phyloP scores from a whole-genome alignment of 1,140 invertebrate species.

The Zophobas morio region DNA sequence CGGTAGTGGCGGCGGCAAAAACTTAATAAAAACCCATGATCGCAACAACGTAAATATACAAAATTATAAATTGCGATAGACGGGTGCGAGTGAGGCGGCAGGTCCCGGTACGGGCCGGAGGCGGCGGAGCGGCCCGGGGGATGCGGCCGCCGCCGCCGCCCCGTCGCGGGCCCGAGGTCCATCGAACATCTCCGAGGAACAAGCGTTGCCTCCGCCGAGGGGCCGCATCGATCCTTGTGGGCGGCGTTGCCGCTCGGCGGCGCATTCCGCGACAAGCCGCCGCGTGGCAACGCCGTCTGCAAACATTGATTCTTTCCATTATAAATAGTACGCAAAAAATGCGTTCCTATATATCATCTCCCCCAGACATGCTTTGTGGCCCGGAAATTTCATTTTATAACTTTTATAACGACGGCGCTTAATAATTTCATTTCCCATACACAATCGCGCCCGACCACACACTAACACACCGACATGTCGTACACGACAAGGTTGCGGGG shows the following conservation, averaged over 20 bases:
- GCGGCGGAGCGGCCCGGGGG: conserved; percentile 48
- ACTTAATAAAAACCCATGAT: conserved; percentile 17
- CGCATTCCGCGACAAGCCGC: conserved; percentile 55
- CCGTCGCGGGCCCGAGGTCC: conserved; percentile 51
- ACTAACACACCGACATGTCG: conserved; percentile 46
- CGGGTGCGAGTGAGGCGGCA: conserved; percentile 6
- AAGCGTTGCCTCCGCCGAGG: conserved; percentile 58
- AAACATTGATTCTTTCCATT: conserved; percentile 67
- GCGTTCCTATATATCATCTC: conserved; percentile 66
- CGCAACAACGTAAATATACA: conserved; percentile 10
- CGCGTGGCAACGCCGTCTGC: conserved; percentile 60
- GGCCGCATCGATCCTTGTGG: conserved; percentile 55
- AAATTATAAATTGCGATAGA: conserved; percentile 35
- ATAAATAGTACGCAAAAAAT: conserved; percentile 67
- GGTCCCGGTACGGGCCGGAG: conserved; percentile 42
- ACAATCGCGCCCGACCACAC: conserved; percentile 48
- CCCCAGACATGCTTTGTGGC: conserved; percentile 65
- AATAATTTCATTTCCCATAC: conserved; percentile 62
- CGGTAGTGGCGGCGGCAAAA: neutral
- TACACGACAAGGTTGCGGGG: conserved; percentile 12
- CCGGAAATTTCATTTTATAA: conserved; percentile 68
- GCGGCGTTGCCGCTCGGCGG: conserved; percentile 49
- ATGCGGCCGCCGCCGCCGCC: conserved; percentile 36
- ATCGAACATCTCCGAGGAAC: conserved; percentile 58
- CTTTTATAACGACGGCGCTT: conserved; percentile 65